Conservation (phyloP, 2,113 vertebrate genomes). For the Corydoras sp. region DNA sequence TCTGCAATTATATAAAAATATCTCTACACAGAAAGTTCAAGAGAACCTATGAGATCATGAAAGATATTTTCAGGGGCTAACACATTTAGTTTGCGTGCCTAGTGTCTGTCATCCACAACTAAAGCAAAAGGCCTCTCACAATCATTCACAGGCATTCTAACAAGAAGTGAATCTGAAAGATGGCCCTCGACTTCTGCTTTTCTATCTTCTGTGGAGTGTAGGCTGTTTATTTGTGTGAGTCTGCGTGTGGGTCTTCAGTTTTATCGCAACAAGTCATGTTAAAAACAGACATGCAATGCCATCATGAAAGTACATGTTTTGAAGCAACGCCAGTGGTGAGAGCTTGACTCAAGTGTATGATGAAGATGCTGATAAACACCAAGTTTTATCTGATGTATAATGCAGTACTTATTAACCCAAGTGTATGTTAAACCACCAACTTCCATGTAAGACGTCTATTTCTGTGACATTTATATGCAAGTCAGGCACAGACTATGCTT, state of each 20-base stretch:
- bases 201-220: constrained; percentile 40
- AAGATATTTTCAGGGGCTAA: not conserved
- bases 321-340: not conserved
- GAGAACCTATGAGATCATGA: not conserved
- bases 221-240: constrained; percentile 40
- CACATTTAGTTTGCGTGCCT: constrained; percentile 9
- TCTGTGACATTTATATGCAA: no score
- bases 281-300: constrained; percentile 6
- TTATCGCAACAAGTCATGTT: constrained; percentile 13
- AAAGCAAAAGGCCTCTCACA: constrained; percentile 46
- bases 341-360: not conserved
- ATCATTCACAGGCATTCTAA: constrained; percentile 55
- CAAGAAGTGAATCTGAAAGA: constrained; percentile 79
- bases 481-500: constrained; percentile 1
- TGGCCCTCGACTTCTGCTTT: constrained; percentile 70
- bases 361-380: not conserved
- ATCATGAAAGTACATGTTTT: not conserved
- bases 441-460: no score
- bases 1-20: no score
- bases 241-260: constrained; percentile 26
- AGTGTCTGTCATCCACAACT: constrained; percentile 26
- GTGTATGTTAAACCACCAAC: no score
- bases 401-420: no score
- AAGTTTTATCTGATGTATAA: not conserved
- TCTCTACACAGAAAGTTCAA: no score